Percentiles rank a stretch among this genome's conserved stretches.
Evolutionary conservation across 2,113 vertebrate genomes (phyloP).

Genomic region (Herpailurus yagouaroundi): DNA sequence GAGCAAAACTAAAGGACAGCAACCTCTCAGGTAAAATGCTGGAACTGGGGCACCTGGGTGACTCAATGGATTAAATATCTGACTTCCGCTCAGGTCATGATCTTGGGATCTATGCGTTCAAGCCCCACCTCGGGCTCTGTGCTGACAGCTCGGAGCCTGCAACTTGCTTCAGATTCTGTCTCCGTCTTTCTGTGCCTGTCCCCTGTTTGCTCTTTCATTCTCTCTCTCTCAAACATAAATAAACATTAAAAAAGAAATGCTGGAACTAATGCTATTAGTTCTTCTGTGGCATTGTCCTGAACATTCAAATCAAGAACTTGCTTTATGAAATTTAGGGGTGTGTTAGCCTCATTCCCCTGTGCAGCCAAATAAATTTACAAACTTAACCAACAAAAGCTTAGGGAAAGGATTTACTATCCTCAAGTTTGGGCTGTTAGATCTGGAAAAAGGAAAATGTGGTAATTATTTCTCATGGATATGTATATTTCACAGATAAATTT

Average conservation of each 20-base stretch:
- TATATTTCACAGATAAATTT: slow-evolving; percentile 2
- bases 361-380: background rate
- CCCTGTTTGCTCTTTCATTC: too few relatives aligned
- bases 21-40: background rate
- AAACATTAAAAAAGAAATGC: background rate
- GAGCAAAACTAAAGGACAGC: background rate
- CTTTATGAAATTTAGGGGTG: background rate
- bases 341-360: background rate
- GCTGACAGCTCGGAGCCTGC: too few relatives aligned
- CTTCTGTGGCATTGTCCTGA: background rate
- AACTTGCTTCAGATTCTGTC: too few relatives aligned
- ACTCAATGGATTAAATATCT: too few relatives aligned
- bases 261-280: background rate
- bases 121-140: too few relatives aligned
- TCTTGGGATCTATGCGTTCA: too few relatives aligned
- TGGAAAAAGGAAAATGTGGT: background rate
- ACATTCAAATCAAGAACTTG: background rate
- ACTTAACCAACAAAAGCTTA: background rate
- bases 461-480: background rate
- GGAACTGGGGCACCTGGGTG: background rate
- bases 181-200: too few relatives aligned
- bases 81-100: too few relatives aligned
- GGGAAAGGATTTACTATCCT: background rate
- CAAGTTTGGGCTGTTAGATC: background rate
- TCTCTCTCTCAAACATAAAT: too few relatives aligned